Percentiles rank a stretch among this genome's conserved stretches.
Evolutionary conservation across 1,140 invertebrate species (phyloP).

Genomic region (Stenopsyche tienmushanensis): DNA sequence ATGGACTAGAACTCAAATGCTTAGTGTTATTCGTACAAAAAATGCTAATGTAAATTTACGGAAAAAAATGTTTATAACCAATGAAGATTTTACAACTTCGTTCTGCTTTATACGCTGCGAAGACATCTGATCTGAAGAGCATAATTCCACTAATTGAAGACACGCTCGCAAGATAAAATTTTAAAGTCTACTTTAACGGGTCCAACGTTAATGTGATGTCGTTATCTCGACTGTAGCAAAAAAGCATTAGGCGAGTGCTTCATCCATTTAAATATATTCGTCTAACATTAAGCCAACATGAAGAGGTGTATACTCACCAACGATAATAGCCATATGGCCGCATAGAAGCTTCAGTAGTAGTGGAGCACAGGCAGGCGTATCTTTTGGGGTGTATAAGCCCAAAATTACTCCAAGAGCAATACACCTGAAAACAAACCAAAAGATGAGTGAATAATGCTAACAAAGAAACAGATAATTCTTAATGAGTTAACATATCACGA

Average conservation of each 20-base stretch:
- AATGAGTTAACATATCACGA: too few relatives aligned
- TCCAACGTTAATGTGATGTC: too few relatives aligned
- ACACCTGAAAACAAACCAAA: slow-evolving; percentile 51
- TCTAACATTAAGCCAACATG: too few relatives aligned
- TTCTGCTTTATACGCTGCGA: not conserved
- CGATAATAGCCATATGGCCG: slow-evolving; percentile 64
- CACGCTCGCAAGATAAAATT: too few relatives aligned
- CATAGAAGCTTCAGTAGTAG: slow-evolving; percentile 62
- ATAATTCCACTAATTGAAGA: too few relatives aligned
- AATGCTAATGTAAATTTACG: not conserved
- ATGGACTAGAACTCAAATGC: too few relatives aligned
- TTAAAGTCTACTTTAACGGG: too few relatives aligned
- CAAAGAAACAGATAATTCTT: too few relatives aligned
- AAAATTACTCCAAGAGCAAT: slow-evolving; percentile 56
- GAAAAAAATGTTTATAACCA: not conserved
- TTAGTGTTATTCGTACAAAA: too few relatives aligned
- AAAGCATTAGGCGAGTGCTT: too few relatives aligned
- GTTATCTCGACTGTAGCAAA: too few relatives aligned
- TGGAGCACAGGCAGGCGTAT: slow-evolving; percentile 54
- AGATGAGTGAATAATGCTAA: slow-evolving; percentile 1
- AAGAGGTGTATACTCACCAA: slow-evolving; percentile 39
- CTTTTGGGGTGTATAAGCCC: slow-evolving; percentile 48
- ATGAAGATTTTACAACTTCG: not conserved
- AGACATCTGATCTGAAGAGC: not conserved
- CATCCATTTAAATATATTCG: too few relatives aligned